Conservation (phyloP, 1,140 invertebrate species). For the Pinna nobilis region DNA sequence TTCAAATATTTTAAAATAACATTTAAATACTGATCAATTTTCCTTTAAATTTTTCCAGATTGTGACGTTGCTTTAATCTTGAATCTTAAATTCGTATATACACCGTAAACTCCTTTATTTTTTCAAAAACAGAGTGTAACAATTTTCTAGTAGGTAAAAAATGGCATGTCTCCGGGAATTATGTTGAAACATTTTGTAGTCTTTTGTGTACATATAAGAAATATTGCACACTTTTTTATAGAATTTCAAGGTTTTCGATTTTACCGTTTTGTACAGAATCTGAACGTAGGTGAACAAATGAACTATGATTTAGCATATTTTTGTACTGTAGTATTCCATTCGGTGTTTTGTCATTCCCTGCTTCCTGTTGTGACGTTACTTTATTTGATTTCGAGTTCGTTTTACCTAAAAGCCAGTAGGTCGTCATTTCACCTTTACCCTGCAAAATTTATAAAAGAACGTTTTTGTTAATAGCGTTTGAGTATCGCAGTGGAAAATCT, state of each 20-base stretch:
- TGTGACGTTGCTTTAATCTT: too few species aligned
- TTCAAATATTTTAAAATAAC: too few species aligned
- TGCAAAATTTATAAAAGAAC: conserved; percentile 45
- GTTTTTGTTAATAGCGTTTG: too few species aligned
- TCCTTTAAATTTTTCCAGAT: too few species aligned
- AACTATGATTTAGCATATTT: too few species aligned
- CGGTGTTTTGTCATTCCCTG: neutral
- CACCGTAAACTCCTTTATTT: too few species aligned
- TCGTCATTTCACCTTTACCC: conserved; percentile 74
- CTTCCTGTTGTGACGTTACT: neutral
- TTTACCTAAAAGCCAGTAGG: conserved; percentile 72
- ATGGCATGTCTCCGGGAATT: neutral
- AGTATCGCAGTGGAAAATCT: too few species aligned
- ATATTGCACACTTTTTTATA: neutral
- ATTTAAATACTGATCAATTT: too few species aligned
- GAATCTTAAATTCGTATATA: too few species aligned
- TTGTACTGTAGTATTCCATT: neutral
- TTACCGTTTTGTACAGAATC: neutral
- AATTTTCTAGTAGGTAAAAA: neutral
- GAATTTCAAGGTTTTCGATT: neutral
- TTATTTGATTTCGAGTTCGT: conserved; percentile 17
- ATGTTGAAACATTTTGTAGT: neutral
- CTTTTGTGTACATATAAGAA: neutral
- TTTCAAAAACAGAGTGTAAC: too few species aligned
- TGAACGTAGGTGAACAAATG: too few species aligned